Conservation (phyloP, 2,113 vertebrate genomes). For the Alosa alosa region DNA sequence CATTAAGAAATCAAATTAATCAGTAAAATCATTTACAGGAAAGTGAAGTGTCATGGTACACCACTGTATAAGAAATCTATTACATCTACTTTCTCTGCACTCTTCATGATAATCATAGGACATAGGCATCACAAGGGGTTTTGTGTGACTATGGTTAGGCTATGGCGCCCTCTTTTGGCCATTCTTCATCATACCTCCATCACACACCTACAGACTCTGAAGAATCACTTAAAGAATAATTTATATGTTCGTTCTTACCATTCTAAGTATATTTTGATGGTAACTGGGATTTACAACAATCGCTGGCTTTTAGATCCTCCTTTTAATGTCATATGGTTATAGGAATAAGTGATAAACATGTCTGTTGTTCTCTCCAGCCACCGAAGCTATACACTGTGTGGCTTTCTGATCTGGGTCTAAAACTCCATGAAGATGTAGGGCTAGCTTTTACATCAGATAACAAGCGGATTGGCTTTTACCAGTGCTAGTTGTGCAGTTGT, state of each 20-base stretch:
- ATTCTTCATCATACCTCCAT: neutral
- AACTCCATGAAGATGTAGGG: too few species aligned
- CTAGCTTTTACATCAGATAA: neutral
- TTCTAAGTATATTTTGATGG: neutral
- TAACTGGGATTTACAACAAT: too few species aligned
- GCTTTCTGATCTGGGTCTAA: neutral
- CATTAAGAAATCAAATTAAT: neutral
- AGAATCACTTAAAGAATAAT: neutral
- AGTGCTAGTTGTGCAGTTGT: neutral
- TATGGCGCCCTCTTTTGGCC: neutral
- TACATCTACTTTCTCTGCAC: neutral
- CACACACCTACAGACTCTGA: neutral
- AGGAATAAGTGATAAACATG: neutral
- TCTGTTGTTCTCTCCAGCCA: neutral
- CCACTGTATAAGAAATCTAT: neutral
- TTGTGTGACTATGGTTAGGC: neutral
- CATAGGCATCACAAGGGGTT: neutral
- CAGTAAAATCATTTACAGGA: too few species aligned
- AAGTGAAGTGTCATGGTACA: too few species aligned
- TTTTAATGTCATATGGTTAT: neutral
- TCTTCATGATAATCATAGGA: neutral
- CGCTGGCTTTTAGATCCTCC: neutral
- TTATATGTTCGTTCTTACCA: neutral
- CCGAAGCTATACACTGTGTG: neutral
- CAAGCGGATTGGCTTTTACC: neutral